Evolutionary conservation across 2,888 invertebrate genomes (phyloP).

Genomic region (Anodontia alba): DNA sequence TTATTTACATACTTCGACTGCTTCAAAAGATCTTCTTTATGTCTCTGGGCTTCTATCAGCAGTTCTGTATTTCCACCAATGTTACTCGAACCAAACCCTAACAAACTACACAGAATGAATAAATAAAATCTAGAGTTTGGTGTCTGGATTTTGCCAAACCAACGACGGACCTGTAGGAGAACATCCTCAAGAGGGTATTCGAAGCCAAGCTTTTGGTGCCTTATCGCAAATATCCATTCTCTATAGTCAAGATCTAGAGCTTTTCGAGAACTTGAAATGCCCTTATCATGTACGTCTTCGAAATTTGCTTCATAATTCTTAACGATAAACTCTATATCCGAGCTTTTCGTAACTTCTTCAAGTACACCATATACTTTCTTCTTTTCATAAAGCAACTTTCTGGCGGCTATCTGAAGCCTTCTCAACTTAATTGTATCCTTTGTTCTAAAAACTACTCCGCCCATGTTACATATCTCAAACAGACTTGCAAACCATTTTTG

Average conservation of each 20-base stretch:
- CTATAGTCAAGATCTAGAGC: constrained; percentile 57
- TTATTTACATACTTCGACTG: constrained; percentile 44
- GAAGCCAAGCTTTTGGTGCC: constrained; percentile 44
- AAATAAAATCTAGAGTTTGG: constrained; percentile 64
- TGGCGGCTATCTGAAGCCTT: constrained; percentile 45
- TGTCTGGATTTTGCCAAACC: constrained; percentile 57
- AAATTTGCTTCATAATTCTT: constrained; percentile 50
- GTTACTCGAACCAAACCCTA: constrained; percentile 56
- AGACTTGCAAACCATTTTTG: constrained; percentile 36
- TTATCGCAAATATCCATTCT: constrained; percentile 68
- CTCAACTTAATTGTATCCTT: constrained; percentile 33
- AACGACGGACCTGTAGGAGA: constrained; percentile 51
- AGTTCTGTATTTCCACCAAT: constrained; percentile 56
- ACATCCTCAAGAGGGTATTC: constrained; percentile 63
- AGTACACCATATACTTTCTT: constrained; percentile 27
- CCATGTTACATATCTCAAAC: constrained; percentile 26
- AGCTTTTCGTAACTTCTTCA: constrained; percentile 16
- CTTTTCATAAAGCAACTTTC: constrained; percentile 47
- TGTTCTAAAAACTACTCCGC: not conserved
- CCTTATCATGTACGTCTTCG: constrained; percentile 20
- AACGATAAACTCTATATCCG: constrained; percentile 39
- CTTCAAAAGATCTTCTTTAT: constrained; percentile 53
- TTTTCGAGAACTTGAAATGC: constrained; percentile 8
- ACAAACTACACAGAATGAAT: constrained; percentile 62
- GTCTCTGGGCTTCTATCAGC: constrained; percentile 50